Conservation (phyloP, 2,888 invertebrate species). For the Penaeus monodon region DNA sequence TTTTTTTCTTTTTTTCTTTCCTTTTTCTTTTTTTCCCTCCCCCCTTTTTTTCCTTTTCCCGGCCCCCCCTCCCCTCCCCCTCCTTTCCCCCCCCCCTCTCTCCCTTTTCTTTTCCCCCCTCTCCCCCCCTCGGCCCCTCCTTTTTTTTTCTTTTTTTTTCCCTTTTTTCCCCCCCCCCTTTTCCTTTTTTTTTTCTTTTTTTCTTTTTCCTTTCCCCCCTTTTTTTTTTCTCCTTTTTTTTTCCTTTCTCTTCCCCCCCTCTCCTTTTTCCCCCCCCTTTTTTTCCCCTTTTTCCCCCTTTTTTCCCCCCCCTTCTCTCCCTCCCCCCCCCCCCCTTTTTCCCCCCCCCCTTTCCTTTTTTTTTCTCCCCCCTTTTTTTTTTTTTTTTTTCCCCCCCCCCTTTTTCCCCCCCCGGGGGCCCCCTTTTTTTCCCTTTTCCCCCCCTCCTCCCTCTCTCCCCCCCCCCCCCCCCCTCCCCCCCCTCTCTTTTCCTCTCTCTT, state of each 20-base stretch:
- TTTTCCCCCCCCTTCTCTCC: not conserved
- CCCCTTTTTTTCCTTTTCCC: conserved; percentile 2
- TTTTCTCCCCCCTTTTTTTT: conserved; percentile 5
- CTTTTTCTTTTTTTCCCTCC: not conserved
- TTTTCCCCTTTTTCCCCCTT: not conserved
- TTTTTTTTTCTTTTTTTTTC: not conserved
- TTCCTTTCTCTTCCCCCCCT: not conserved
- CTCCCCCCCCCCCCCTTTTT: conserved; percentile 17
- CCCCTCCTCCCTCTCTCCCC: not conserved
- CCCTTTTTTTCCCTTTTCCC: not conserved
- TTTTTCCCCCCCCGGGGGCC: not conserved
- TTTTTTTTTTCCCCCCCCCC: not conserved
- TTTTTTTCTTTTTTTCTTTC: not conserved
- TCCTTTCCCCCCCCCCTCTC: no score
- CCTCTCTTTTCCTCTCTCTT: not conserved
- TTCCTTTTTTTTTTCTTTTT: not conserved
- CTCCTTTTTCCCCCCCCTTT: not conserved
- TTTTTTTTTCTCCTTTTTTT: not conserved
- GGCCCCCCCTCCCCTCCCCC: conserved; percentile 12
- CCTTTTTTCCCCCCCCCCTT: not conserved
- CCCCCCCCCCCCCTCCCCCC: not conserved
- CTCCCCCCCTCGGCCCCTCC: no score
- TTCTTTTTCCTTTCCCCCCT: not conserved
- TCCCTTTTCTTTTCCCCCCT: no score
- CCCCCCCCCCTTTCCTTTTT: conserved; percentile 12